Base-by-base conservation (phyloP, 2,888 invertebrate genomes). In the Eumerus sabulonum region DNA sequence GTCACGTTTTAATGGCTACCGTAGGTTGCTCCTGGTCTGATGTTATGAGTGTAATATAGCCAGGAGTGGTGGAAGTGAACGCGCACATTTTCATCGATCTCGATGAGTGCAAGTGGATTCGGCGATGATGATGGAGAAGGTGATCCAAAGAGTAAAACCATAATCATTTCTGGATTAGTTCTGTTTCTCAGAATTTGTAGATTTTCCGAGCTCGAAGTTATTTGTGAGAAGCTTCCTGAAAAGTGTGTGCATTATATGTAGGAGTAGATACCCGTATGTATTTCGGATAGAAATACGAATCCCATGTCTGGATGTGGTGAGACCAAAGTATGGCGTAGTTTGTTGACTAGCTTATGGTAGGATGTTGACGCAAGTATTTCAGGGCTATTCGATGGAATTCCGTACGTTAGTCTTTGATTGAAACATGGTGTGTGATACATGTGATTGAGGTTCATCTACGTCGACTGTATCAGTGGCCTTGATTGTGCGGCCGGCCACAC, bases 1-100 rank as follows among this genome's bases (percentile, higher is more conserved):
- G 68, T 74, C 79, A 79, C 79, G 79, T 73, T 79, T 64, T 68
- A 54, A 64, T 48, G 63, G 63, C 73, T 42, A 59, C 42, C 62
- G 14, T 62, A 74, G 79, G 63, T 66, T 13, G 2, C 40, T 3
- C 2, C 63, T n/a, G 16, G 54, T 4, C 45, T 13, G 47, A 16
- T 48, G 54, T 47, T 66, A 57, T 42, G 47, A 51, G 45, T 35
- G 38, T 45, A 35, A 11, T 40, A 18, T 16, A 35, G 17, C 57
- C 57, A 9, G 36, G 1, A 17, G 12, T 16, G 18, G 27, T 63
- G 44, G 57, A 19, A 53, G 35, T 12, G 19, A 14, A 38, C 45
- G 53, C 38, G 27, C 27, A 27, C 27, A 4, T 27, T 50, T 53
- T 35, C 54, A 54, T 71, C 54, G 73, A 73, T 60, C 45, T 27